A percentile compares a stretch with the other conserved stretches of the same genome.
Conservation (phyloP, 2,888 invertebrate genomes). For the Pammene fasciana region DNA sequence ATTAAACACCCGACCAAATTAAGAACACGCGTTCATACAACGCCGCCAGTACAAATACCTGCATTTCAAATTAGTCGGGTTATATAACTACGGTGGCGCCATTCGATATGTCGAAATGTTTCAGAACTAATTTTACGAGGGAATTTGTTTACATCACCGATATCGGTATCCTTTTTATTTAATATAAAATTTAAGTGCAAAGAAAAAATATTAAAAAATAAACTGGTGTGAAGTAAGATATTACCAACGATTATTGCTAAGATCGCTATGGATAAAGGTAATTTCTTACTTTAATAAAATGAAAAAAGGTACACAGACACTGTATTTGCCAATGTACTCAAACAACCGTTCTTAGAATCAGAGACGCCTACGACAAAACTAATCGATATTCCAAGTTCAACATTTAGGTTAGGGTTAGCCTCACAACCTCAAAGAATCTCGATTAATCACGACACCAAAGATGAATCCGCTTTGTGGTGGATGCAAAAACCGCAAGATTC, state of each 20-base stretch:
- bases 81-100: conserved; percentile 53
- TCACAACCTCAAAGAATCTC: not conserved
- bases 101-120: conserved; percentile 43
- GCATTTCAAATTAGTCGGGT: conserved; percentile 50
- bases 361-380: conserved; percentile 20
- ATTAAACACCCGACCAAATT: conserved; percentile 50
- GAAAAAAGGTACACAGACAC: not conserved
- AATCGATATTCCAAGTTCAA: conserved; percentile 45
- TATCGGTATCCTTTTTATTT: conserved; percentile 26
- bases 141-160: conserved; percentile 49
- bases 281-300: not conserved
- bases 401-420: conserved; percentile 34
- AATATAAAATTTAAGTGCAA: conserved; percentile 6
- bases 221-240: not conserved
- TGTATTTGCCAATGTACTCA: not conserved
- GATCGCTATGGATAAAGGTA: not conserved
- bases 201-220: conserved; percentile 21
- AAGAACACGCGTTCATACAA: conserved; percentile 41
- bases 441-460: not conserved
- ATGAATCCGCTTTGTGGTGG: conserved; percentile 1
- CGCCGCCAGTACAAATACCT: not conserved
- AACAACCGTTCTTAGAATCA: not conserved
- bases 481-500: conserved; percentile 22
- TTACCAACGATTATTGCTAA: not conserved
- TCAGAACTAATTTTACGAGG: conserved; percentile 47